These are phyloP conservation scores for Xiphorhynchus erythropygius DNA, from an alignment of 2,797 vertebrate genomes.

Conservation along the genomic window DNA sequence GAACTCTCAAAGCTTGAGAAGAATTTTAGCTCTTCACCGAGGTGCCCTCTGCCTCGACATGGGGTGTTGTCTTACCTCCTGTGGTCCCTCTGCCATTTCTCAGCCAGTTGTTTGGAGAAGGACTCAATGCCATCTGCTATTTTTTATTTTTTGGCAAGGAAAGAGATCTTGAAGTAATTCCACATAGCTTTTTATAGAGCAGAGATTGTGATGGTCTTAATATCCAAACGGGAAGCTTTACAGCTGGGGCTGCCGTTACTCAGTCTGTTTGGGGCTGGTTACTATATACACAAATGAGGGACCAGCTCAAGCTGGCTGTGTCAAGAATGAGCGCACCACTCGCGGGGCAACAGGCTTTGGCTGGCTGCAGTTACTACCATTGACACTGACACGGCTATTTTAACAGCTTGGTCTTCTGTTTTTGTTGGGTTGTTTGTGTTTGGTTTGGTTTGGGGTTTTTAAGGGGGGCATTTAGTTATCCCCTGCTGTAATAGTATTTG, in stretches of 20 bases:
- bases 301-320: not conserved
- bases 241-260: not conserved
- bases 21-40: not conserved
- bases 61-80: conserved; percentile 15
- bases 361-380: not conserved
- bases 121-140: not conserved
- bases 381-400: not conserved
- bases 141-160: conserved; percentile 34
- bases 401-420: not conserved
- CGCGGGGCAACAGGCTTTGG: not conserved
- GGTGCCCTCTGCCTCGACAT: not conserved
- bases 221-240: not conserved
- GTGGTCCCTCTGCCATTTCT: not conserved
- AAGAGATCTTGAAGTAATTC: conserved; percentile 6
- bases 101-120: not conserved
- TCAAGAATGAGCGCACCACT: not conserved
- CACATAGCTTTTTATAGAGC: conserved; percentile 46
- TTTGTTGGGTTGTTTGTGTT: not conserved
- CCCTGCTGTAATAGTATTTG: not conserved
- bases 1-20: not conserved
- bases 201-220: not conserved
- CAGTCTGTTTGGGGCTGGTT: not conserved
- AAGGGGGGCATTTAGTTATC: not conserved
- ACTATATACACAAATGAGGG: not conserved
- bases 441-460: not conserved